Conservation (phyloP, 2,113 vertebrate species). For the Poeciliopsis occidentalis region DNA sequence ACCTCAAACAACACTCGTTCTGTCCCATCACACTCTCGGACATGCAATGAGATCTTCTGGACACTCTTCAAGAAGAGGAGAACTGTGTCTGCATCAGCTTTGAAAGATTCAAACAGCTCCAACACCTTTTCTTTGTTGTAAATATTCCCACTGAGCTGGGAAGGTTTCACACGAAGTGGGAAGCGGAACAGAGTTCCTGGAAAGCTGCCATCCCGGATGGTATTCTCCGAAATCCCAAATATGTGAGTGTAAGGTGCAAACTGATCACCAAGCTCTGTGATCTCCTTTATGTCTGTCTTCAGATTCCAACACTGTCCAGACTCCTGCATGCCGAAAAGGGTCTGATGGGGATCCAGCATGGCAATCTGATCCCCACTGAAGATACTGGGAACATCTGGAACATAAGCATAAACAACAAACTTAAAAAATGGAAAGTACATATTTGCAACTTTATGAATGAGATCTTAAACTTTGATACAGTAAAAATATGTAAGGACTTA, state of each 20-base stretch:
- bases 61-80: conserved; percentile 95
- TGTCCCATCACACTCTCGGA: conserved; percentile 88
- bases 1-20: conserved; percentile 92
- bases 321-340: conserved; percentile 92
- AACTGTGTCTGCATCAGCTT: conserved; percentile 94
- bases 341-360: conserved; percentile 97
- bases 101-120: conserved; percentile 96
- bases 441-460: too few relatives aligned
- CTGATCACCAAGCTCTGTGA: conserved; percentile 89
- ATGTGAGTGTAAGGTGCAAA: conserved; percentile 92
- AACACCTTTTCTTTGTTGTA: conserved; percentile 96
- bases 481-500: too few relatives aligned
- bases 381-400: conserved; percentile 96
- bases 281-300: conserved; percentile 91
- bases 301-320: conserved; percentile 98
- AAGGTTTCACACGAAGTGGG: conserved; percentile 90
- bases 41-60: conserved; percentile 89
- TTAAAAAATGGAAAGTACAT: not conserved
- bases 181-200: conserved; percentile 97
- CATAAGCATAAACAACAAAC: conserved; percentile 33
- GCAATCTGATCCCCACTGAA: conserved; percentile 98
- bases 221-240: conserved; percentile 92
- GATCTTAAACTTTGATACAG: too few relatives aligned
- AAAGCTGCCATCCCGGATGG: conserved; percentile 86
- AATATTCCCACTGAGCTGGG: conserved; percentile 91